Conservation (phyloP, 2,888 invertebrate genomes). For the Plemyria rubiginata region DNA sequence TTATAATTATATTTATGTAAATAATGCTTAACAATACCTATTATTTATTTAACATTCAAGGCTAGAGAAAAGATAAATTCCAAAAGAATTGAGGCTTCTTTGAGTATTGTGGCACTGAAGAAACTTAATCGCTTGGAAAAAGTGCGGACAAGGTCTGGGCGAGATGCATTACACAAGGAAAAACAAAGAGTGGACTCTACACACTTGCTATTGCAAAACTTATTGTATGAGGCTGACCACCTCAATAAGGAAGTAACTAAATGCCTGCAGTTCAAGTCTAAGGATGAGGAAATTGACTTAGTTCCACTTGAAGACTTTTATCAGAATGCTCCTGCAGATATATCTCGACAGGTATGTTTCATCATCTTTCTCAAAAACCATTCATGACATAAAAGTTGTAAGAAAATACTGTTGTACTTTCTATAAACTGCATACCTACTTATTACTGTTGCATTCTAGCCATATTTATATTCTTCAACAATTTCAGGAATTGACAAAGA, state of each 20-base stretch:
- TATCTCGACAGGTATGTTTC: conserved; percentile 87
- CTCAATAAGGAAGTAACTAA: conserved; percentile 97
- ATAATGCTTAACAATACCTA: neutral
- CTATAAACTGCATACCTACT: too few species aligned
- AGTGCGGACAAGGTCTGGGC: conserved; percentile 91
- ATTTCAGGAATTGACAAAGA: conserved; percentile 87
- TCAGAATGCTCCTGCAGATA: conserved; percentile 89
- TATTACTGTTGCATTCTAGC: too few species aligned
- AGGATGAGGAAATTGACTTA: conserved; percentile 96
- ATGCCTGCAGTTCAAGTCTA: conserved; percentile 97
- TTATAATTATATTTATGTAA: too few species aligned
- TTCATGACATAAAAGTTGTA: too few species aligned
- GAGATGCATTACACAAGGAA: conserved; percentile 92
- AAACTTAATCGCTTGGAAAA: conserved; percentile 96
- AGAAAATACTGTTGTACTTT: too few species aligned
- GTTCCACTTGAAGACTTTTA: conserved; percentile 94
- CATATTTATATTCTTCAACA: neutral
- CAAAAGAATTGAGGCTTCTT: conserved; percentile 89
- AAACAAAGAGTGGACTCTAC: conserved; percentile 96
- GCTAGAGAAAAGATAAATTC: conserved; percentile 86
- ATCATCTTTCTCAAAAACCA: neutral
- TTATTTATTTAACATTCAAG: conserved; percentile 58
- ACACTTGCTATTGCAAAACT: conserved; percentile 95
- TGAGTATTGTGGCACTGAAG: conserved; percentile 92
- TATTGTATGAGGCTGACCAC: conserved; percentile 97